These are phyloP conservation scores for Electrona antarctica DNA, from an alignment of 2,113 vertebrate species.

Conservation along the genomic window DNA sequence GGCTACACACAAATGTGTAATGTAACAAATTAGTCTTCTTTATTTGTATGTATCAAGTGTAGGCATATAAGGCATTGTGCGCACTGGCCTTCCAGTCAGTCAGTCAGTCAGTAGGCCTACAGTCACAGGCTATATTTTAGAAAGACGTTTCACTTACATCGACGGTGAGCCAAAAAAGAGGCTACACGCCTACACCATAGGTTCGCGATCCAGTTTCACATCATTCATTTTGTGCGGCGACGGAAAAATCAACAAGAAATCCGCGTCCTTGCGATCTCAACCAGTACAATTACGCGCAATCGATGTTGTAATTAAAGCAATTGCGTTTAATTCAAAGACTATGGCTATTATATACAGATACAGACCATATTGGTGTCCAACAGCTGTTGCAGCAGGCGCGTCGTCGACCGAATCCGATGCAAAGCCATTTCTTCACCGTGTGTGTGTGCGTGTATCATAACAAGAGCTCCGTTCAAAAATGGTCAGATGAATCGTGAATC, in stretches of 20 bases:
- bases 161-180: too few relatives aligned
- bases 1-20: slow-evolving; percentile 14
- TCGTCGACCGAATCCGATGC: background rate
- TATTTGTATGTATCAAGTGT: background rate
- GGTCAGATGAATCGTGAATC: too few relatives aligned
- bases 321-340: slow-evolving; percentile 6
- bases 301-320: background rate
- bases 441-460: too few relatives aligned
- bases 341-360: background rate
- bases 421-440: background rate
- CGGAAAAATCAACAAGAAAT: background rate
- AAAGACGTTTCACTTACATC: too few relatives aligned
- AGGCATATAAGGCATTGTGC: background rate
- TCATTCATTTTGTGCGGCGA: background rate
- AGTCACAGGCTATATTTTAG: too few relatives aligned
- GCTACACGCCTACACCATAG: too few relatives aligned
- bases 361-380: background rate
- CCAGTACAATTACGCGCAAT: background rate
- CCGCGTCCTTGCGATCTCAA: slow-evolving; percentile 49
- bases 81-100: too few relatives aligned
- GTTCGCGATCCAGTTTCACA: background rate
- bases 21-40: background rate
- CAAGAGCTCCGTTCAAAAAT: too few relatives aligned
- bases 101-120: too few relatives aligned
- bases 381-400: background rate